Evolutionary conservation across 2,113 vertebrate species (phyloP), one percentile per base, ranked within the genome.

Genomic region (Penelope pileata): DNA sequence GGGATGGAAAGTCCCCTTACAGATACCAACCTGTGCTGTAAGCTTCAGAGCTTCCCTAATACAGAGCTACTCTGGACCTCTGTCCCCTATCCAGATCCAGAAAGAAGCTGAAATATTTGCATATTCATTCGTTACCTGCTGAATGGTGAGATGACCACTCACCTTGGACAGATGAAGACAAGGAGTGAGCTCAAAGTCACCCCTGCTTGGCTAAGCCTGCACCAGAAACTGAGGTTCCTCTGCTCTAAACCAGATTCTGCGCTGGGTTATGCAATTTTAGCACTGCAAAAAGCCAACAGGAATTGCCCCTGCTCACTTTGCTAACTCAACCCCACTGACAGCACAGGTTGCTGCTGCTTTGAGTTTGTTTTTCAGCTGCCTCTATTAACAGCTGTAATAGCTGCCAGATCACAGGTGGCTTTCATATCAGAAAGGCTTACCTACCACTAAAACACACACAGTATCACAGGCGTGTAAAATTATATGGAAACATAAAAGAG

Each of bases 401-500:
- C 9, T 29, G 29, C 21, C 56, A 16, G 47, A 18, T 32, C 72
- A 36, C 32, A 64, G 58, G 43, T 51, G 54, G 11, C 42, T 54
- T 15, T 4, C 24, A 7, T 27, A 19, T 14, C 36, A 23, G 78
- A 7, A 48, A 29, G 67, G n/a, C 23, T 62, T 29, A 34, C 16
- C 53, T 63, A 30, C 18, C 42, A 38, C 59, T 40, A 53, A 38
- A 62, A 40, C 72, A 47, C 59, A 68, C 74, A 38, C 38, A 5
- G 2, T 27, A 26, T 5, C 64, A 45, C 66, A 75, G 75, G 56
- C 42, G 38, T 51, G 77, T 64, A 32, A 77, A 77, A 81, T 48
- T 50, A 80, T 75, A 34, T 60, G 80, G 84, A 77, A 89, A 90
- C 42, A 82, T 56, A 36, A 63, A 81, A 89, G 63, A 59, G 7